Evolutionary conservation across 2,888 invertebrate genomes (phyloP), one percentile per base, ranked within the genome.

Genomic region (Baronia brevicornis): DNA sequence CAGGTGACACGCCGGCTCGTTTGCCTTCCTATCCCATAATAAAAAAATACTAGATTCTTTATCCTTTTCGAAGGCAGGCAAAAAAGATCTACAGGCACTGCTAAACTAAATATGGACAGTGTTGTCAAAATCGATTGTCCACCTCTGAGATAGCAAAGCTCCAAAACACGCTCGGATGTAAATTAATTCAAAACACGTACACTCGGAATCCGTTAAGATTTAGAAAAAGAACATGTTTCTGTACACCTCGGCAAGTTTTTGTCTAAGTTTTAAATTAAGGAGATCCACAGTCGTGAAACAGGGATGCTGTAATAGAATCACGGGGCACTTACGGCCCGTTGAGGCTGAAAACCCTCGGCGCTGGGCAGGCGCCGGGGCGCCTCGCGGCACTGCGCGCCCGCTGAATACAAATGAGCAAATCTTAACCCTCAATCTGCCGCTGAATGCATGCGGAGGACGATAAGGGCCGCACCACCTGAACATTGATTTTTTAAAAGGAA

Each of bases 401-500:
- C 53, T 60, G 77, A 67, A 79, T 78, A 75, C 69, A 67, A 77
- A 79, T 62, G 65, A 67, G 65, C 44, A 46, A 71, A 69, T 74
- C 71, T 67, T 69, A 66, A 61, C 70, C 74, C 67, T 62, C 71
- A 72, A 75, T 75, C 75, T 69, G 68, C 43, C 44, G 38, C 52
- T 54, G 56, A 54, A 57, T 62, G 64, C 63, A 67, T 57, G 57
- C 50, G 39, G 57, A 41, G 29, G 51, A 45, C 54, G 47, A 65
- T 62, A 66, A 66, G 61, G 63, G 54, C 48, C 48, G n/a, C n/a
- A 46, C 55, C 55, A 55, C 58, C 59, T 57, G 68, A 65, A 66
- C 73, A 74, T 73, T 74, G 72, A 69, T 74, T 70, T 55, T 51
- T 52, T 46, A 39, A 51, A 44, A 42, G 24, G 36, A 38, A 49